A percentile compares a stretch with the other conserved stretches of the same genome.
Conservation (phyloP, 2,113 vertebrate species). For the Otis tarda region DNA sequence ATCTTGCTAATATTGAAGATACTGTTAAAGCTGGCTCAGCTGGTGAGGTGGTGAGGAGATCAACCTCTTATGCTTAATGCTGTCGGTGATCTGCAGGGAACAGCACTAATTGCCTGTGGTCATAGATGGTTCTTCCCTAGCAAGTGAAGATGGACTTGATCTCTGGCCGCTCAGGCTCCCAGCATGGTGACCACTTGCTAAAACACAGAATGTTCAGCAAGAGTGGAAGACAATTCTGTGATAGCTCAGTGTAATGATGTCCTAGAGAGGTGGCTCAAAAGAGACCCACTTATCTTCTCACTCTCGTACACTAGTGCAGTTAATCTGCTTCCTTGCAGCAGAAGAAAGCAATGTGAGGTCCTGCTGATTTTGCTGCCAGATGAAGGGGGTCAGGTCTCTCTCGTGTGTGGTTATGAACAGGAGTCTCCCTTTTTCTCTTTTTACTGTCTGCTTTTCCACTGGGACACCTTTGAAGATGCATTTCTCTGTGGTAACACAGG, state of each 20-base stretch:
- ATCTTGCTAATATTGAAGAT: fast-evolving
- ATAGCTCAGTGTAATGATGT: background rate
- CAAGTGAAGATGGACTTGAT: background rate
- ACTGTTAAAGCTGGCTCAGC: background rate
- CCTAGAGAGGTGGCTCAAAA: background rate
- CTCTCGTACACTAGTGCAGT: background rate
- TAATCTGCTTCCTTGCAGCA: background rate
- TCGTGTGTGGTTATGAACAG: background rate
- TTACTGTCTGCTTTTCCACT: background rate
- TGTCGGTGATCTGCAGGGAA: background rate
- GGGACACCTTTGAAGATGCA: background rate
- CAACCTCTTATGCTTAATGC: background rate
- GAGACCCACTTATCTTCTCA: background rate
- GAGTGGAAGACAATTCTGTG: background rate
- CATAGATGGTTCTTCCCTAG: background rate
- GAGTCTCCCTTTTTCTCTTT: background rate
- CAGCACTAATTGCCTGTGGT: background rate
- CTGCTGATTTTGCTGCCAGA: background rate
- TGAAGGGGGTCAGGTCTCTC: background rate
- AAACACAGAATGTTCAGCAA: background rate
- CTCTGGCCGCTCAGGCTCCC: background rate
- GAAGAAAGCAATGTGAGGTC: background rate
- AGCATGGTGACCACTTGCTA: background rate
- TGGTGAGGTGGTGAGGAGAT: background rate
- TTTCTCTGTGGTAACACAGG: background rate